These are phyloP conservation scores for Lasioglossum vierecki DNA, from an alignment of 2,888 invertebrate genomes.

Conservation along the genomic window DNA sequence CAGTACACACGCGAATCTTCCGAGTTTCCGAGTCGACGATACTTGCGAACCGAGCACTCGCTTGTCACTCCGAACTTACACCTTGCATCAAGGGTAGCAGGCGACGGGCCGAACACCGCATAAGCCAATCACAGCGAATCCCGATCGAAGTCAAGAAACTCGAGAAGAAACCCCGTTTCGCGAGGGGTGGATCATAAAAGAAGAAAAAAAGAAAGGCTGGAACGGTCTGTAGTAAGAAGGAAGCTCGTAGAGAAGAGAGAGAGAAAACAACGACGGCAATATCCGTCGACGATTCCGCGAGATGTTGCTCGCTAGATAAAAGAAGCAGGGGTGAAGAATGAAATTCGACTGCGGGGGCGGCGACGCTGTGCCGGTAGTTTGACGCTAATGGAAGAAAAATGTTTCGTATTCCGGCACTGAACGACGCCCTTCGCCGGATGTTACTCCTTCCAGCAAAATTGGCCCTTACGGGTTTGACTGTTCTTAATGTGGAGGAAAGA, in stretches of 20 bases:
- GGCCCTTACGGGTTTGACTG: background rate
- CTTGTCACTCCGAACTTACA: background rate
- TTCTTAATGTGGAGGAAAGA: conserved; percentile 20
- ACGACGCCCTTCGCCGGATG: background rate
- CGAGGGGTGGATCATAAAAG: conserved; percentile 20
- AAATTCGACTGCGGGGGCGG: conserved; percentile 24
- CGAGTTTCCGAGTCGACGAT: background rate
- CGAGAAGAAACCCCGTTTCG: conserved; percentile 14
- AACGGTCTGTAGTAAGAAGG: background rate
- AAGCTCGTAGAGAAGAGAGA: background rate
- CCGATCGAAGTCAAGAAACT: conserved; percentile 28
- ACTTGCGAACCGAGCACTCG: background rate
- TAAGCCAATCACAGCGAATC: conserved; percentile 19
- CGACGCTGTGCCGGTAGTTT: background rate
- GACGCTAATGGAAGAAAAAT: conserved; percentile 32
- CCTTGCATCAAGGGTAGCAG: background rate
- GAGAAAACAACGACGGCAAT: conserved; percentile 19
- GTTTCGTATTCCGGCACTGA: conserved; percentile 3
- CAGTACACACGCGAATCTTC: background rate
- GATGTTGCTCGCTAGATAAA: conserved; percentile 25
- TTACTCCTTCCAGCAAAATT: background rate
- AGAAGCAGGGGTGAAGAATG: conserved; percentile 27
- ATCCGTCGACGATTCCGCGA: conserved; percentile 27
- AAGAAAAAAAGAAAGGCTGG: background rate
- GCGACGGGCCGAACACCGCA: background rate